Evolutionary conservation across 2,113 vertebrate genomes (phyloP).

Genomic region (Oncorhynchus mykiss): DNA sequence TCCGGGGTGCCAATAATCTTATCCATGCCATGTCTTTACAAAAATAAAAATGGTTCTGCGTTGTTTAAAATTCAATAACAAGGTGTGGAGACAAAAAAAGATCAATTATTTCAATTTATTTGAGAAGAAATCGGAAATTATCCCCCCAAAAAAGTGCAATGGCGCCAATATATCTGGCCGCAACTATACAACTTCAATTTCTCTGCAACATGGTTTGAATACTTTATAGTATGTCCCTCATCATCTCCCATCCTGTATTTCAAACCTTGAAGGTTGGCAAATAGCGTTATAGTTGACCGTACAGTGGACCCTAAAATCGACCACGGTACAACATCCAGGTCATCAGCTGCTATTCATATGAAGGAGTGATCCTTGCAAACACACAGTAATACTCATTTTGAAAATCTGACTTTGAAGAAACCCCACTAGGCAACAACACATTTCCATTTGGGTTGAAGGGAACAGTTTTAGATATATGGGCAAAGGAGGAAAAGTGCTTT

Average conservation of each 20-base stretch:
- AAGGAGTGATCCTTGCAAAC: slow-evolving; percentile 5
- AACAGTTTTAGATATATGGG: slow-evolving; percentile 16
- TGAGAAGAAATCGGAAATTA: too few species aligned
- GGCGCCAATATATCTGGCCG: too few species aligned
- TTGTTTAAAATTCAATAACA: too few species aligned
- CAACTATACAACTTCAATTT: too few species aligned
- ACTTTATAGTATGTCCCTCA: too few species aligned
- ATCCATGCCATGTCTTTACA: too few species aligned
- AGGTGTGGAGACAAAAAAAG: too few species aligned
- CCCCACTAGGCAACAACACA: slow-evolving; percentile 25
- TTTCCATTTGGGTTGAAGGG: slow-evolving; percentile 40
- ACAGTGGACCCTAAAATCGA: neutral
- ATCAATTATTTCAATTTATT: too few species aligned
- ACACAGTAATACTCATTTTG: neutral
- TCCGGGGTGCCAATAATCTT: too few species aligned
- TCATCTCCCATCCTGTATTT: too few species aligned
- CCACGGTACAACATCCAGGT: neutral
- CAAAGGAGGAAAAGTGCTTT: slow-evolving; percentile 25
- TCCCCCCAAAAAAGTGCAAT: too few species aligned
- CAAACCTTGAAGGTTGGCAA: neutral
- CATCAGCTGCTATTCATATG: slow-evolving; percentile 40
- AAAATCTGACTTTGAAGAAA: neutral
- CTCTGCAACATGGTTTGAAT: neutral
- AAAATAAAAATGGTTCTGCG: too few species aligned
- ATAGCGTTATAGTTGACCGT: neutral